Percentiles rank a stretch among this genome's conserved stretches.
Evolutionary conservation across 1,140 invertebrate genomes (phyloP).

Genomic region (Musca vetustissima): DNA sequence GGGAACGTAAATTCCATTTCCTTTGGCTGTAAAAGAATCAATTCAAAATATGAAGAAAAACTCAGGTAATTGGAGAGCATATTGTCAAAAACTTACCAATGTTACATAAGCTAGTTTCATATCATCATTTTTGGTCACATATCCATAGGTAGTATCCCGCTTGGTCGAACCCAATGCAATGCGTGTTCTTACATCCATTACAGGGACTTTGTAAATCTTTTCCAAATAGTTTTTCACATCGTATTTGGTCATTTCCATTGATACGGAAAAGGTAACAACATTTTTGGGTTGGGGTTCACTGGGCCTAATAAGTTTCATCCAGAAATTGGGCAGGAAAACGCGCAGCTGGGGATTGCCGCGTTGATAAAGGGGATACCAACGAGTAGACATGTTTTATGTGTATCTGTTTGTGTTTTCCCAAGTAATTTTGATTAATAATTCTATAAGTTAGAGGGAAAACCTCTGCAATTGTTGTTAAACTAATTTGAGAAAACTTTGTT

Average conservation of each 20-base stretch:
- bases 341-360: slow-evolving; percentile 86
- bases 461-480: too few relatives aligned
- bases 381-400: slow-evolving; percentile 43
- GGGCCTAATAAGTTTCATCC: slow-evolving; percentile 85
- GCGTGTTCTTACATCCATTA: slow-evolving; percentile 71
- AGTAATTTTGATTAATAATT: too few relatives aligned
- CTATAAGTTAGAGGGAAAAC: too few relatives aligned
- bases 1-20: slow-evolving; percentile 62
- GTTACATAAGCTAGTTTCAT: slow-evolving; percentile 78
- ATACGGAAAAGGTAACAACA: slow-evolving; percentile 80
- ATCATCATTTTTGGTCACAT: slow-evolving; percentile 82
- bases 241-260: slow-evolving; percentile 83
- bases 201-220: slow-evolving; percentile 88
- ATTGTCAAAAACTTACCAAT: slow-evolving; percentile 63
- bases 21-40: slow-evolving; percentile 57
- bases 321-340: slow-evolving; percentile 91
- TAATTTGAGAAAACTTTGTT: too few relatives aligned
- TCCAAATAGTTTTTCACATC: slow-evolving; percentile 92
- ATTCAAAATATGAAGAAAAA: not conserved
- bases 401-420: too few relatives aligned
- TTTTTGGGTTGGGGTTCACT: slow-evolving; percentile 67
- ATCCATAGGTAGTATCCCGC: slow-evolving; percentile 59
- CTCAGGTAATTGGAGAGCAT: not conserved
- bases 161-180: slow-evolving; percentile 65
- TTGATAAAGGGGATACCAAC: slow-evolving; percentile 83